A percentile compares a stretch with the other conserved stretches of the same genome.
These are phyloP conservation scores for Molorchus minor DNA, from an alignment of 2,888 invertebrate species.

Conservation along the genomic window DNA sequence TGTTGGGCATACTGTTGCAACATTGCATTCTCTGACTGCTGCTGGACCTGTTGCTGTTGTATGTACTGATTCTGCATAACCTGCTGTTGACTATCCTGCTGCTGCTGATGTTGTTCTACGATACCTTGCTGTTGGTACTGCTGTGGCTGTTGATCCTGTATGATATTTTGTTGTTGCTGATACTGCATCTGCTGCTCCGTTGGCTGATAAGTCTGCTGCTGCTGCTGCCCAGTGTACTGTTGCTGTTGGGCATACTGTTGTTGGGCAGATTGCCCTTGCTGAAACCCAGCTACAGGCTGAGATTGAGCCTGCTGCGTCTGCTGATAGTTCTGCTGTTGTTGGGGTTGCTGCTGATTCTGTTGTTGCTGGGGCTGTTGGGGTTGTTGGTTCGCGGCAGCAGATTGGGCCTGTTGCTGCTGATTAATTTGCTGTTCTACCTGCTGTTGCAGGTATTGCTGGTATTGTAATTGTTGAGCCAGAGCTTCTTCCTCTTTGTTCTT, in stretches of 20 bases:
- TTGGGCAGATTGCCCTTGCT: constrained; percentile 41
- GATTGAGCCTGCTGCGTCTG: constrained; percentile 1
- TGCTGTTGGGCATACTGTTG: constrained; percentile 37
- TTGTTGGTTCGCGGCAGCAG: constrained; percentile 43
- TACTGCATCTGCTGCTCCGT: constrained; percentile 30
- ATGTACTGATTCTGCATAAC: constrained; percentile 43
- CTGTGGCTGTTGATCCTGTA: constrained; percentile 37
- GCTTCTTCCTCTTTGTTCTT: constrained; percentile 61
- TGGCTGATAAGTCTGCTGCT: constrained; percentile 11
- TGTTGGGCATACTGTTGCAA: constrained; percentile 38
- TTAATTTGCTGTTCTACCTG: constrained; percentile 65
- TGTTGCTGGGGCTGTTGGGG: constrained; percentile 47
- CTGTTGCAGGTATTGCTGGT: constrained; percentile 68
- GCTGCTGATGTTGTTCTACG: constrained; percentile 31
- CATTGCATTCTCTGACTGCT: constrained; percentile 34
- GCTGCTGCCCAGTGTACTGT: constrained; percentile 4
- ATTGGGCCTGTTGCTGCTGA: constrained; percentile 55
- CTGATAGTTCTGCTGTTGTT: constrained; percentile 14
- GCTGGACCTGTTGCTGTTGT: constrained; percentile 32
- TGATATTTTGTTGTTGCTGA: constrained; percentile 35
- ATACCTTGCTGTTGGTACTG: constrained; percentile 17
- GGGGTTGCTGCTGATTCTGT: constrained; percentile 36
- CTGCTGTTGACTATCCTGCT: constrained; percentile 36
- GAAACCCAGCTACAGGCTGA: constrained; percentile 1
- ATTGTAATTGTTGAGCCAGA: constrained; percentile 66